phyloP scores from a whole-genome alignment of 2,888 invertebrate genomes.

The Gerris lacustris region DNA sequence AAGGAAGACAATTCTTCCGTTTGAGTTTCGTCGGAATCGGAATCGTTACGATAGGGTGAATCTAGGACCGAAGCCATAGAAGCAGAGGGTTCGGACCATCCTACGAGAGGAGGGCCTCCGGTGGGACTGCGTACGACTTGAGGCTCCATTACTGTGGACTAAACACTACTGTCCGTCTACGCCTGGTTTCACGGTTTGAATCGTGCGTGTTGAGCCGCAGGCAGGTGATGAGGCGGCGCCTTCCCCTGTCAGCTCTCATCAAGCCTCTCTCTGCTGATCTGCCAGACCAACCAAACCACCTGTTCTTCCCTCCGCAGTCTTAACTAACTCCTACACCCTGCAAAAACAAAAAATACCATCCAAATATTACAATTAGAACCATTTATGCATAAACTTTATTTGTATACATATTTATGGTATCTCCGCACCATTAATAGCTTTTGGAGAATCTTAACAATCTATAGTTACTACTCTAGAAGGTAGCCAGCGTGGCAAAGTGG shows the following conservation, averaged over 20 bases:
- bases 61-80: neutral
- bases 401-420: too few relatives aligned
- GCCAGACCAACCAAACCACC: neutral
- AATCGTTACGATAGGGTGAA: neutral
- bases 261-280: conserved; percentile 3
- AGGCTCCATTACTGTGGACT: conserved; percentile 3
- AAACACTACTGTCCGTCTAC: neutral
- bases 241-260: conserved; percentile 5
- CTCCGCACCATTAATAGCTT: too few relatives aligned
- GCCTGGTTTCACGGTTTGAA: neutral
- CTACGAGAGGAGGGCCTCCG: neutral
- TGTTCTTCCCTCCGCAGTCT: neutral
- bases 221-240: neutral
- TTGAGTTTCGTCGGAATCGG: neutral
- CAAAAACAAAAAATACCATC: neutral
- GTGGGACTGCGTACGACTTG: conserved; percentile 3
- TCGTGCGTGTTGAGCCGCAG: conserved; percentile 2
- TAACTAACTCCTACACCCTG: neutral
- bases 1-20: neutral
- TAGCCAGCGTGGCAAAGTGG: too few relatives aligned
- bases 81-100: neutral
- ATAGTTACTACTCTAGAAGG: too few relatives aligned
- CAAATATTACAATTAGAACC: too few relatives aligned
- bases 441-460: too few relatives aligned
- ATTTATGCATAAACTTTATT: too few relatives aligned